Percentiles rank a stretch among this genome's conserved stretches.
phyloP scores from a whole-genome alignment of 2,113 vertebrate species.

The Orthonyx spaldingii region DNA sequence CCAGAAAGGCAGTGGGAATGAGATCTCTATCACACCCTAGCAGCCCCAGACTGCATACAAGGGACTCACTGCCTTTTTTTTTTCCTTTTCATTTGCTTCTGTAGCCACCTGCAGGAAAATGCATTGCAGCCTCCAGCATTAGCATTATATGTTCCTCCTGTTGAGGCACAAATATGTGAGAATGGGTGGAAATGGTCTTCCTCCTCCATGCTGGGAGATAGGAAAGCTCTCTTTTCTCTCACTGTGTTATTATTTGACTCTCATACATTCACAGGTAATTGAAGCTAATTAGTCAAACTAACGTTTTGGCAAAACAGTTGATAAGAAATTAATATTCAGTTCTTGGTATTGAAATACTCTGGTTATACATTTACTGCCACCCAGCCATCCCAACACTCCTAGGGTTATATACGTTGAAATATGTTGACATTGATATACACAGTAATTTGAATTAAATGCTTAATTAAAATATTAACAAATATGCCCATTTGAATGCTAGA shows the following conservation, averaged over 20 bases:
- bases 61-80: background rate
- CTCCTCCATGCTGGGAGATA: background rate
- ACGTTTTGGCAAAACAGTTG: background rate
- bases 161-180: rapidly evolving
- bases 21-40: background rate
- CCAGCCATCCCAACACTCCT: background rate
- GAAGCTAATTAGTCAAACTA: background rate
- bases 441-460: background rate
- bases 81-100: background rate
- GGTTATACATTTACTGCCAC: background rate
- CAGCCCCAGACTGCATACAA: background rate
- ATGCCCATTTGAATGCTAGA: background rate
- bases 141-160: background rate
- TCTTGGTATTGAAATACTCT: background rate
- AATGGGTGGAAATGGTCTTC: background rate
- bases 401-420: background rate
- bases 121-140: rapidly evolving
- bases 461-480: background rate
- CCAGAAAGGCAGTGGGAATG: background rate
- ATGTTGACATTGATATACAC: background rate
- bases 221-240: background rate
- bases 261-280: background rate
- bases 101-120: background rate
- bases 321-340: background rate
- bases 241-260: background rate